Evolutionary conservation across 2,797 vertebrate genomes (phyloP).

Genomic region (Steatocranus sp.): DNA sequence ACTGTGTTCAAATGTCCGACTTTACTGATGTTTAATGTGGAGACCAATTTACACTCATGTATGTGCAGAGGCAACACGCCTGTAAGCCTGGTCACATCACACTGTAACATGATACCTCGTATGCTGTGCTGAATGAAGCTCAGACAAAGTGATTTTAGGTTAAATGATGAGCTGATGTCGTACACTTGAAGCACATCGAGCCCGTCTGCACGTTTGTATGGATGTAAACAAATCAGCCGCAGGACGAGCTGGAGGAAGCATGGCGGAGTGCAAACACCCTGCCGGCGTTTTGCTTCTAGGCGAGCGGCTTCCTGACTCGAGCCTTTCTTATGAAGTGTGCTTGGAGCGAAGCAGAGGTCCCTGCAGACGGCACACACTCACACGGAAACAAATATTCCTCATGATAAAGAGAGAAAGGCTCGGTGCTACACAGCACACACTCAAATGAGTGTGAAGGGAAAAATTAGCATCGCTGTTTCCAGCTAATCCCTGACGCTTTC

Average conservation of each 20-base stretch:
- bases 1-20: too few relatives aligned
- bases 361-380: background rate
- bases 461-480: rapidly evolving
- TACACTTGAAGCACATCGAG: background rate
- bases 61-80: background rate
- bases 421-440: background rate
- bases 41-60: background rate
- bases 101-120: background rate
- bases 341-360: background rate
- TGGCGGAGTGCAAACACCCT: background rate
- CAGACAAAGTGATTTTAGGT: background rate
- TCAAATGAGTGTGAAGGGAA: background rate
- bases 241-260: background rate
- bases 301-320: background rate
- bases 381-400: background rate
- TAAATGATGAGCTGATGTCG: background rate
- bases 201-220: rapidly evolving
- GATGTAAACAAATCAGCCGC: background rate
- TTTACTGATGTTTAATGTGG: background rate
- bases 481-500: background rate
- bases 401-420: background rate
- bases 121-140: rapidly evolving
- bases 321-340: background rate
- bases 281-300: background rate
- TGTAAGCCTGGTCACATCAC: background rate